Evolutionary conservation across 1,140 invertebrate species (phyloP).

Genomic region (Lepidurus couesii): DNA sequence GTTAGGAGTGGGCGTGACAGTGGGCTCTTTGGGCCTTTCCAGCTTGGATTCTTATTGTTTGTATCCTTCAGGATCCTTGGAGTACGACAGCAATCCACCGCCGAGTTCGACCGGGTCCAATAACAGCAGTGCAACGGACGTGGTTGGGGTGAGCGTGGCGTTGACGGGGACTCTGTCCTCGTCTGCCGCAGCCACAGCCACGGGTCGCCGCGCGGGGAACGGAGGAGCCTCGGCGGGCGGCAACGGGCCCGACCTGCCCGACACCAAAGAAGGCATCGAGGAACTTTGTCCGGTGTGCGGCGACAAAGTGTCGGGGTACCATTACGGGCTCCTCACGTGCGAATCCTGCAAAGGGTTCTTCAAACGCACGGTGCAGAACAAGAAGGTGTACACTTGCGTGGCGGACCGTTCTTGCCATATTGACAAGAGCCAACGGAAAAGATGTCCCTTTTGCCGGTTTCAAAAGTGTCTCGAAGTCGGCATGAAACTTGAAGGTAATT

Average conservation of each 20-base stretch:
- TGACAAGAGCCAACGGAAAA: slow-evolving; percentile 94
- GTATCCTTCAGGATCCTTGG: slow-evolving; percentile 24
- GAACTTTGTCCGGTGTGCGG: slow-evolving; percentile 98
- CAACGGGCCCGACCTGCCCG: slow-evolving; percentile 62
- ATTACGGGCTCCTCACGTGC: slow-evolving; percentile 97
- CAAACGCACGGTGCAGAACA: slow-evolving; percentile 99
- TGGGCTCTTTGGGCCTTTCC: slow-evolving; percentile 29
- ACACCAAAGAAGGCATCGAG: slow-evolving; percentile 89
- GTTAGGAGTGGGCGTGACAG: slow-evolving; percentile 35
- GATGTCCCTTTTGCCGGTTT: slow-evolving; percentile 97
- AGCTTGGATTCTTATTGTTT: slow-evolving; percentile 36
- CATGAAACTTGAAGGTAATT: slow-evolving; percentile 99
- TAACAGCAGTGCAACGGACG: slow-evolving; percentile 28
- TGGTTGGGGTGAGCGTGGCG: slow-evolving; percentile 26
- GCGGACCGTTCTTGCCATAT: slow-evolving; percentile 95
- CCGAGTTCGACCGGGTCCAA: slow-evolving; percentile 25
- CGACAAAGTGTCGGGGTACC: slow-evolving; percentile 98
- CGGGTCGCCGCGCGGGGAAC: not conserved
- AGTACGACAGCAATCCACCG: slow-evolving; percentile 27
- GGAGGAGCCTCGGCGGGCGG: slow-evolving; percentile 25
- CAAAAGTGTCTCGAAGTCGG: slow-evolving; percentile 98
- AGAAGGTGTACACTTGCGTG: slow-evolving; percentile 96
- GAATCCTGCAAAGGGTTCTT: slow-evolving; percentile 99
- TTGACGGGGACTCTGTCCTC: not conserved
- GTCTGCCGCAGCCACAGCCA: not conserved